These are phyloP conservation scores for Polyommatus iphigenia DNA, from an alignment of 2,888 invertebrate species.

Conservation along the genomic window DNA sequence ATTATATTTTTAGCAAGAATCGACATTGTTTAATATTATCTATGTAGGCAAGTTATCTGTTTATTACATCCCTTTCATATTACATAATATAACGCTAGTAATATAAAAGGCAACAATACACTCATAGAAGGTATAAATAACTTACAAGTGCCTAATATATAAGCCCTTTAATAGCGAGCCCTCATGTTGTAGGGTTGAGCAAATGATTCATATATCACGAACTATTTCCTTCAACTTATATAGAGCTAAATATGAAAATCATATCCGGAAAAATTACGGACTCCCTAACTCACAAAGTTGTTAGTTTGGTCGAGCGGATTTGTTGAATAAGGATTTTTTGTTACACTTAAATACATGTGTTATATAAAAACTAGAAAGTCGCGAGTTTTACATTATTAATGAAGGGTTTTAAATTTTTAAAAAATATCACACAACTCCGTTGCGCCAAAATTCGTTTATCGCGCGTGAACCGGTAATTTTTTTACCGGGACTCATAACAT, in stretches of 20 bases:
- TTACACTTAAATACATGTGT: neutral
- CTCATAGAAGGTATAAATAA: conserved; percentile 5
- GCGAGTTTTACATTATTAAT: too few relatives aligned
- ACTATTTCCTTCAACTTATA: conserved; percentile 14
- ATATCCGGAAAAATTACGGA: conserved; percentile 7
- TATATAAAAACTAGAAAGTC: too few relatives aligned
- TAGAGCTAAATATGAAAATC: conserved; percentile 2
- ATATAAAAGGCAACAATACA: conserved; percentile 10
- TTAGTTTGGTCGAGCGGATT: conserved; percentile 7
- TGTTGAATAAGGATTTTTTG: neutral
- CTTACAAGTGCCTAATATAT: conserved; percentile 20
- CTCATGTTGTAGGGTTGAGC: conserved; percentile 12
- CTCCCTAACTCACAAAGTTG: neutral
- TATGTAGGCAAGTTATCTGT: neutral
- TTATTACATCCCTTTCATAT: neutral
- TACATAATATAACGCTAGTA: neutral
- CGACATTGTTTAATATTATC: neutral
- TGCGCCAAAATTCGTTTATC: too few relatives aligned
- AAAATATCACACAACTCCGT: neutral
- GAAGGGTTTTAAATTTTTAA: neutral
- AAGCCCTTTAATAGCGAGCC: conserved; percentile 7
- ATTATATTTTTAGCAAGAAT: neutral
- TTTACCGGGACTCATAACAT: too few relatives aligned
- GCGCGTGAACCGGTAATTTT: too few relatives aligned
- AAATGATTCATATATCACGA: conserved; percentile 7